Base-by-base conservation (phyloP, 2,797 vertebrate genomes). In the Trachops cirrhosus region DNA sequence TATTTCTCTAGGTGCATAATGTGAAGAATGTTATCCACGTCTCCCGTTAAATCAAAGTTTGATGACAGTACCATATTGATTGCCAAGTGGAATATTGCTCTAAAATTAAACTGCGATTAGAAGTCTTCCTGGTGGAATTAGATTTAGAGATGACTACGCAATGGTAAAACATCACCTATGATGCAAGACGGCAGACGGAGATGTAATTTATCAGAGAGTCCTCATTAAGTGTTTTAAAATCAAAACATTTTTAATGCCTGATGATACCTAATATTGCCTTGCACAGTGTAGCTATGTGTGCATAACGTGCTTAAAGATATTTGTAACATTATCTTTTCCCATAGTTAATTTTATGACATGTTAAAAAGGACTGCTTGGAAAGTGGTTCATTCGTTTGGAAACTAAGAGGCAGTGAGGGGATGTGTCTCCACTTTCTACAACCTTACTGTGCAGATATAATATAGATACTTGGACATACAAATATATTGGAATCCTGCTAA, bases 21-120 rank as follows among this genome's bases (percentile, higher is more conserved):
- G 96, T 92, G 93, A 85, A 89, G 68, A 97, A 96, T 32, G 83
- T 96, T 98, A 97, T 97, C 96, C 90, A 93, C 9, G 34, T 91
- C 75, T 98, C 90, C 97, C 75, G 97, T 97, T 98, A 98, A 98
- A 98, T 97, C 97, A 95, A 97, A 98, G 97, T 98, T 98, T 98
- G 97, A 97, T 88, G 97, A 98, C 97, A 92, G 89, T 93, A 89
- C 37, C 95, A 98, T 98, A 98, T 98, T 98, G 98, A 98, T 98
- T 98, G 97, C 39, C 12, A 98, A 97, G 75, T 86, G 87, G 97
- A 86, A 0, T 98, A 98, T n/a, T 97, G 95, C 95, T 96, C 94
- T 92, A 94, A 98, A 98, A 98, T 98, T 98, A 98, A 98, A 97
- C 95, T 95, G 90, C 62, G 95, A 98, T 98, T 98, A 97, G 96